phyloP scores from a whole-genome alignment of 2,888 invertebrate species.

The Horisme vitalbata region DNA sequence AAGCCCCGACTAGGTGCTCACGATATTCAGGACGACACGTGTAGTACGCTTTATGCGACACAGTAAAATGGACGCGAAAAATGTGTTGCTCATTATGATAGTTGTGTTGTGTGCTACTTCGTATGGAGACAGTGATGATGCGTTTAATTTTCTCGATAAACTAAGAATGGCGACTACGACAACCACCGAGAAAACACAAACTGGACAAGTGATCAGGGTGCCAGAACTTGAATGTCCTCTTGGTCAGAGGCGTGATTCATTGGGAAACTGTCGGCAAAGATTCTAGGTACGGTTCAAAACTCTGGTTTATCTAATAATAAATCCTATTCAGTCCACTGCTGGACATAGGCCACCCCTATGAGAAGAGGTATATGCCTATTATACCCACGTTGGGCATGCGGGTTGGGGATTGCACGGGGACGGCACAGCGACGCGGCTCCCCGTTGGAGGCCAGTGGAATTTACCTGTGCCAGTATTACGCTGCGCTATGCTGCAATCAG shows the following conservation, averaged over 20 bases:
- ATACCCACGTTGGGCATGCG: too few species aligned
- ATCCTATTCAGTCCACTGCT: too few species aligned
- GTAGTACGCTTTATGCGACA: conserved; percentile 45
- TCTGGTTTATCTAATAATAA: too few species aligned
- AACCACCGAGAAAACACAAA: conserved; percentile 35
- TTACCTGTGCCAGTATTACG: too few species aligned
- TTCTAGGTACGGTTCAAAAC: conserved; percentile 46
- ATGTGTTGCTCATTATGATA: conserved; percentile 43
- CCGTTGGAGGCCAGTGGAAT: too few species aligned
- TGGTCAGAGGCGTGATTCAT: conserved; percentile 52
- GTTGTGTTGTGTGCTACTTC: conserved; percentile 38
- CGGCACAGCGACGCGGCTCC: too few species aligned
- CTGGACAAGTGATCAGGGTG: conserved; percentile 61
- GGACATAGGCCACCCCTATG: too few species aligned
- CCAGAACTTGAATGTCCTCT: conserved; percentile 54
- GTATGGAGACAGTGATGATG: conserved; percentile 36
- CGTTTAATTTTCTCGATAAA: conserved; percentile 57
- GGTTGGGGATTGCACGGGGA: too few species aligned
- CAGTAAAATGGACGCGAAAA: conserved; percentile 60
- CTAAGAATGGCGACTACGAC: conserved; percentile 42
- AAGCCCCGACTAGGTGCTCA: conserved; percentile 8
- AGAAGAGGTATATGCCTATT: too few species aligned
- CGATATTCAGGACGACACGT: conserved; percentile 16
- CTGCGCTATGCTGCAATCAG: too few species aligned
- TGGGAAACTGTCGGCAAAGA: conserved; percentile 53